Evolutionary conservation across 2,888 invertebrate species (phyloP), one percentile per base, ranked within the genome.

Genomic region (Erynnis tages): DNA sequence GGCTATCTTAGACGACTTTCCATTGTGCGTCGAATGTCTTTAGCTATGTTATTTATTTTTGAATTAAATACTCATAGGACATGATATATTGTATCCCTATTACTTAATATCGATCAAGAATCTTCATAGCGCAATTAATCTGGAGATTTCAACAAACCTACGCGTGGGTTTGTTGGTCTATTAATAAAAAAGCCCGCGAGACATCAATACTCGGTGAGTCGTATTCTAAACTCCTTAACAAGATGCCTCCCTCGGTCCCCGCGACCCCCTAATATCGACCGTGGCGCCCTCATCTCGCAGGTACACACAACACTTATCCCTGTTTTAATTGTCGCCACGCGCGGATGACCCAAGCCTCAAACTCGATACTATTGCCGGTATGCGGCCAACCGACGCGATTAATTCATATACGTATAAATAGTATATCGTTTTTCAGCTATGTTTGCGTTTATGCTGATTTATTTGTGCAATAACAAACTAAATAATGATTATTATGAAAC

Each of bases 281-380:
- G 85, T 73, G 69, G 79, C 84, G 80, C 79, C 79, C 84, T 85
- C 86, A 85, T 87, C 86, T 82, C 86, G 73, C 86, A 86, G 86
- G 88, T 86, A 86, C 75, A 86, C 83, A 82, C 84, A 86, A 85
- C 84, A 86, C 86, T 88, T 86, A 85, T 87, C 87, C 85, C 81
- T 76, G 82, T 82, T 86, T 86, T 87, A 87, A 87, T 88, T 88
- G 88, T 86, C 86, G 83, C 84, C 80, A 85, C 82, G 84, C 86
- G 77, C 81, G 78, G 84, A 81, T 83, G 84, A 85, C 82, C 83
- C 78, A 65, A 66, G 66, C 69, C 53, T 54, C 43, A 35, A 50
- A 43, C 55, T 55, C 43, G 45, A 53, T 53, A 55, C 54, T 47
- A 68, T 71, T 66, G 66, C 68, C 65, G 69, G 64, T 69, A 68